A percentile compares a stretch with the other conserved stretches of the same genome.
Evolutionary conservation across 2,888 invertebrate genomes (phyloP).

Genomic region (Acronicta leporina): DNA sequence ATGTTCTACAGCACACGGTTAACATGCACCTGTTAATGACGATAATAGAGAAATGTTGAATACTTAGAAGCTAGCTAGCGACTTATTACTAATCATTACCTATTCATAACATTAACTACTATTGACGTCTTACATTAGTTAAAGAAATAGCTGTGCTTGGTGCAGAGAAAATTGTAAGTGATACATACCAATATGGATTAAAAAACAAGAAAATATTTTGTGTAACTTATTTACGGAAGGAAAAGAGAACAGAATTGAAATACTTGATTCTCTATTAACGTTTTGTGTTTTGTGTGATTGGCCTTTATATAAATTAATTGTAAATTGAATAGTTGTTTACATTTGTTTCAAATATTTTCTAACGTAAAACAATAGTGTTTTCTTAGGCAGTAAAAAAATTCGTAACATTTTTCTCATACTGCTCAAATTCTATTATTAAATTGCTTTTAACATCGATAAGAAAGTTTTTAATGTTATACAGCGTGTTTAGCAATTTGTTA

Average conservation of each 20-base stretch:
- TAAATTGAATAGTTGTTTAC: not conserved
- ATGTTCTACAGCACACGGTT: constrained; percentile 20
- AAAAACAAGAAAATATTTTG: too few species aligned
- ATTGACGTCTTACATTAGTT: constrained; percentile 19
- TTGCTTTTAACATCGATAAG: constrained; percentile 22
- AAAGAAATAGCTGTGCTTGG: not conserved
- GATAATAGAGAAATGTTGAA: constrained; percentile 35
- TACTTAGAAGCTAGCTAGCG: constrained; percentile 3
- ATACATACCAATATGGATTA: not conserved
- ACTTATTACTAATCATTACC: constrained; percentile 12
- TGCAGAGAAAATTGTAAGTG: constrained; percentile 9
- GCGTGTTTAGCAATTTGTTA: constrained; percentile 30
- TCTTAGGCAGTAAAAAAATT: too few species aligned
- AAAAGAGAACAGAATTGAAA: not conserved
- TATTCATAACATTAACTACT: constrained; percentile 11
- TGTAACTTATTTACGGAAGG: not conserved
- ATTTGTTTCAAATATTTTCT: not conserved
- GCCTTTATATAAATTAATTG: not conserved
- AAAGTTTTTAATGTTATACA: constrained; percentile 42
- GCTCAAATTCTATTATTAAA: too few species aligned
- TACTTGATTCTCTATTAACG: too few species aligned
- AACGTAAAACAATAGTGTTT: too few species aligned
- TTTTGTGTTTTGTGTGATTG: too few species aligned
- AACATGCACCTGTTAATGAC: constrained; percentile 30
- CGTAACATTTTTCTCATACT: too few species aligned